Conservation (phyloP, 2,888 invertebrate species). For the Mesochorus sp. region DNA sequence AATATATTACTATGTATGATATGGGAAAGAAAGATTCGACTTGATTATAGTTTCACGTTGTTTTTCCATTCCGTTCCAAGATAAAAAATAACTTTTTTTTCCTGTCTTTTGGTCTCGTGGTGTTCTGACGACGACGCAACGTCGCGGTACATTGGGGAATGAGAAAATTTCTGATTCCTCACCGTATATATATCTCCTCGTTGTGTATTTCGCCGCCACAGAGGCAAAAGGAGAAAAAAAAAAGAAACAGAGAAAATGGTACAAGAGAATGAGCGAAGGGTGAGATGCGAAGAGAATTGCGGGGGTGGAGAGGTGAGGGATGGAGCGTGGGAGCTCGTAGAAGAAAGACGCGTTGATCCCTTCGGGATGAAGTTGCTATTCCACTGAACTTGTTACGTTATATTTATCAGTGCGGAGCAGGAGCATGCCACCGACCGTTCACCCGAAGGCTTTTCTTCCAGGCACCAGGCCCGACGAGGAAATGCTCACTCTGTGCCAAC, state of each 20-base stretch:
- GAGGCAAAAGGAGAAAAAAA: conserved; percentile 21
- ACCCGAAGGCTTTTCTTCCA: conserved; percentile 67
- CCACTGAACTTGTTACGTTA: conserved; percentile 82
- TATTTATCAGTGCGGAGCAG: conserved; percentile 81
- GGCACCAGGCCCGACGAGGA: conserved; percentile 65
- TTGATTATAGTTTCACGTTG: conserved; percentile 61
- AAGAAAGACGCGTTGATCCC: conserved; percentile 80
- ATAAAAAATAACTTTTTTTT: conserved; percentile 58
- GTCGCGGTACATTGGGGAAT: conserved; percentile 28
- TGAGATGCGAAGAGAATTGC: conserved; percentile 32
- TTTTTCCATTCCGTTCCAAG: conserved; percentile 44
- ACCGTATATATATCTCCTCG: conserved; percentile 27
- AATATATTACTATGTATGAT: neutral
- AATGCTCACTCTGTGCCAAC: conserved; percentile 38
- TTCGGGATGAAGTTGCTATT: conserved; percentile 81
- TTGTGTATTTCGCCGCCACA: conserved; percentile 31
- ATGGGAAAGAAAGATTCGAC: neutral
- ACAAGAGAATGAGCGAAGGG: conserved; percentile 52
- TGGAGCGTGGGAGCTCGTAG: conserved; percentile 51
- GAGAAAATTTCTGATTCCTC: conserved; percentile 33
- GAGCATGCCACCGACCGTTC: conserved; percentile 69
- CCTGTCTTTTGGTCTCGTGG: conserved; percentile 44
- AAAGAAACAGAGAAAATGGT: conserved; percentile 38
- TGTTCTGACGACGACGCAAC: conserved; percentile 35
- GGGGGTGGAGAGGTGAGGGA: conserved; percentile 25